Evolutionary conservation across 2,888 invertebrate genomes (phyloP).

Genomic region (Toxonevra muliebris): DNA sequence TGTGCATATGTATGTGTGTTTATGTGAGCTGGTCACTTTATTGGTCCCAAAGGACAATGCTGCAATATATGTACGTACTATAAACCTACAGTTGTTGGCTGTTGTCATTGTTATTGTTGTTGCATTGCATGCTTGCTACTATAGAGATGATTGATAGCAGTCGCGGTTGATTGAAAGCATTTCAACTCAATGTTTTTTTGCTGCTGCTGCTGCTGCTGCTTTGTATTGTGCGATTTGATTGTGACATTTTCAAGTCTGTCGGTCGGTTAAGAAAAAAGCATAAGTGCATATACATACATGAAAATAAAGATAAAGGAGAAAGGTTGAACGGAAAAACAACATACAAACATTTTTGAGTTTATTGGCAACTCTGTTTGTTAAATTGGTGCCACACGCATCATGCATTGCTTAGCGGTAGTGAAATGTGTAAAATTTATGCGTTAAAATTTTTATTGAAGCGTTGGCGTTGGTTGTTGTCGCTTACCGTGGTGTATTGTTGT

Average conservation of each 20-base stretch:
- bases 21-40: conserved; percentile 36
- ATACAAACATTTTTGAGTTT: neutral
- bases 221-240: too few species aligned
- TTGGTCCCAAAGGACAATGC: conserved; percentile 43
- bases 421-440: neutral
- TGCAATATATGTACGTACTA: conserved; percentile 17
- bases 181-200: conserved; percentile 20
- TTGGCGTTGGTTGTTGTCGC: neutral
- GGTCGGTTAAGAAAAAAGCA: neutral
- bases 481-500: neutral
- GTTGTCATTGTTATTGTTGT: neutral
- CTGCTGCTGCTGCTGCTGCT: too few species aligned
- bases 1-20: conserved; percentile 28
- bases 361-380: neutral
- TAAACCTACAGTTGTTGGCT: conserved; percentile 14
- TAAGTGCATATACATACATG: neutral
- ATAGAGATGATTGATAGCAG: conserved; percentile 58
- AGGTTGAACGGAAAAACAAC: neutral
- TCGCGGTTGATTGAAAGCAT: conserved; percentile 62
- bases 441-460: neutral
- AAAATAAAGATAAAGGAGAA: neutral
- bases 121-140: too few species aligned
- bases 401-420: neutral
- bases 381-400: conserved; percentile 6
- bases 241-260: neutral